Percentiles rank a stretch among this genome's conserved stretches.
These are phyloP conservation scores for Sminthurinus aureus DNA, from an alignment of 2,888 invertebrate genomes.

Conservation along the genomic window DNA sequence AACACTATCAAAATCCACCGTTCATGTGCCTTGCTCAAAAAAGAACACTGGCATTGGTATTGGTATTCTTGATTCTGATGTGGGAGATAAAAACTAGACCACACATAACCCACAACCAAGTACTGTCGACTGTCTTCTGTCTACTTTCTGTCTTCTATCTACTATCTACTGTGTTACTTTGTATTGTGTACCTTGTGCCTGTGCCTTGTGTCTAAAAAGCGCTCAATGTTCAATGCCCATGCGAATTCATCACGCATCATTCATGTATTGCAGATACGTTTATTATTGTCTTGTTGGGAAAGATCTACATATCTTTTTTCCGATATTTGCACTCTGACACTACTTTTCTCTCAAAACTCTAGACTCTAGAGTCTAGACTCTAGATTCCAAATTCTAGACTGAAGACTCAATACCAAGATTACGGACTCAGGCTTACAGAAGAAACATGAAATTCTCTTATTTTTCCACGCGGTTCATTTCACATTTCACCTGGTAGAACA, in stretches of 20 bases:
- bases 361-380: no score
- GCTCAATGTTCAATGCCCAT: no score
- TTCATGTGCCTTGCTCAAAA: background rate
- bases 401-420: background rate
- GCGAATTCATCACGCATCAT: no score
- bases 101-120: background rate
- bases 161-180: no score
- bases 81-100: background rate
- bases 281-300: no score
- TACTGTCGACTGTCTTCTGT: no score
- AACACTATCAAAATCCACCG: no score
- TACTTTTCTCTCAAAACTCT: background rate
- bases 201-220: no score
- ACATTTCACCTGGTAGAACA: background rate
- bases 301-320: slow-evolving; percentile 1
- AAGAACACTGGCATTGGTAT: background rate
- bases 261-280: no score
- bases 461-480: slow-evolving; percentile 7
- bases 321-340: slow-evolving; percentile 22
- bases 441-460: no score
- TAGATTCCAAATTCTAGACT: no score
- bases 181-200: no score
- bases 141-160: background rate
- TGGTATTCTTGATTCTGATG: background rate
- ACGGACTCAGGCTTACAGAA: background rate